Base-by-base conservation (phyloP, 2,113 vertebrate genomes). In the Garra rufa region DNA sequence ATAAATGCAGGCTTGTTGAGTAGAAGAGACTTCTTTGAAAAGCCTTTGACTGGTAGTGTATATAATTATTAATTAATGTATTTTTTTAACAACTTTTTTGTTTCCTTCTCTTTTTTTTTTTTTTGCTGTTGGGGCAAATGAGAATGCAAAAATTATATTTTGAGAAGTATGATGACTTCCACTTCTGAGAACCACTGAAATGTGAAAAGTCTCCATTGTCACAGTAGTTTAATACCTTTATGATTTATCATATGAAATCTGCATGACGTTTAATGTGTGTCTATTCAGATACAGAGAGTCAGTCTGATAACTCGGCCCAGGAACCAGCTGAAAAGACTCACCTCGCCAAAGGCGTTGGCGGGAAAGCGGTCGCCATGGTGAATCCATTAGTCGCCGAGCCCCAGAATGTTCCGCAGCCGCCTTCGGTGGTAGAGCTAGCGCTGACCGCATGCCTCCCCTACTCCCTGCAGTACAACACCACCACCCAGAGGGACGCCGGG, bases 291-390 rank as follows among this genome's bases (percentile, higher is more conserved):
- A 95, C 96, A 26, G 96, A 96, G 90, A 96, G 95, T 91, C 96
- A 96, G 90, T 97, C 96, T 26, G 96, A 97, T 86, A 95, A 96
- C 88, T 96, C 95, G 9, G 93, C 92, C 50, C 95, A 95, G 76
- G 94, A 94, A 59, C 90, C 90, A 4, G 75, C 93, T 57, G 55
- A 80, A 9, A 89, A 85, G 87, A 93, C 90, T 94, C 89, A 91
- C 48, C 87, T 26, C 28, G 4, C 83, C 65, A 87, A 83, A 48
- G 73, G 59, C 7, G 14, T 38, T 6, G 87, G 83, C 6, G 86
- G 81, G 14, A 86, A 89, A 38, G 85, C 87, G 1, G 88, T 88
- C 7, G 90, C 95, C 3, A 90, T 93, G 71, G 91, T 86, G 88
- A 91, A 89, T 92, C 94, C 92, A 8, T 91, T 94, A 48, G 87